Conservation (phyloP, 2,113 vertebrate species). For the mouse (Mus musculus) region DNA sequence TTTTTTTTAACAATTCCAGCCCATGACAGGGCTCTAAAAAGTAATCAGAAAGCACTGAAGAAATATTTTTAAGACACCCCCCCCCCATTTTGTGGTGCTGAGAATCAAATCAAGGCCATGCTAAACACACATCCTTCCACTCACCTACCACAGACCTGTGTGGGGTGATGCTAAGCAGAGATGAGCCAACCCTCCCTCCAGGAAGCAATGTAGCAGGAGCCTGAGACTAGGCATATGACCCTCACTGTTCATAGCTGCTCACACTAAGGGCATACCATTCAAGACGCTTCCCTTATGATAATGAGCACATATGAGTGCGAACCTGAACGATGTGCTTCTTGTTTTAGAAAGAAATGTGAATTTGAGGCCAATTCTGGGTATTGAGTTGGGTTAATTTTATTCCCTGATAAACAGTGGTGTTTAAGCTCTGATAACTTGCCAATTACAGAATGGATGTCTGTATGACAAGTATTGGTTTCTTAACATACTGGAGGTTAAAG, state of each 20-base stretch:
- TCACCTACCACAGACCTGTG: not conserved
- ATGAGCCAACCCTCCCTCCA: not conserved
- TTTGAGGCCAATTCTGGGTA: conserved; percentile 34
- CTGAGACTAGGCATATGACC: not conserved
- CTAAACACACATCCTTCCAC: not conserved
- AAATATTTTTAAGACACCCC: not conserved
- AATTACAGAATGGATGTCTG: not conserved
- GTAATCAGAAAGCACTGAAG: conserved; percentile 36
- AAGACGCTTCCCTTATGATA: not conserved
- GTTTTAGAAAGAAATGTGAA: not conserved
- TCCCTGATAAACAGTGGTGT: not conserved
- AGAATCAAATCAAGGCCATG: not conserved
- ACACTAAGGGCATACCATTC: not conserved
- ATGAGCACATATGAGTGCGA: not conserved
- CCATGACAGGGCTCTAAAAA: not conserved
- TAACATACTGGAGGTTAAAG: not conserved
- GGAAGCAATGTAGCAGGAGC: not conserved
- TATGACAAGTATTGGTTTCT: not conserved
- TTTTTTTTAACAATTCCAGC: not conserved
- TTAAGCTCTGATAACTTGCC: not conserved
- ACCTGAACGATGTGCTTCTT: not conserved
- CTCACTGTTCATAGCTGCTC: not conserved
- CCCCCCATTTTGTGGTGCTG: not conserved
- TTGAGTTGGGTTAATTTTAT: not conserved
- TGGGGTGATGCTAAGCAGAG: not conserved